These are phyloP conservation scores for Aepyceros melampus DNA, from an alignment of 2,113 vertebrate genomes.

Conservation along the genomic window DNA sequence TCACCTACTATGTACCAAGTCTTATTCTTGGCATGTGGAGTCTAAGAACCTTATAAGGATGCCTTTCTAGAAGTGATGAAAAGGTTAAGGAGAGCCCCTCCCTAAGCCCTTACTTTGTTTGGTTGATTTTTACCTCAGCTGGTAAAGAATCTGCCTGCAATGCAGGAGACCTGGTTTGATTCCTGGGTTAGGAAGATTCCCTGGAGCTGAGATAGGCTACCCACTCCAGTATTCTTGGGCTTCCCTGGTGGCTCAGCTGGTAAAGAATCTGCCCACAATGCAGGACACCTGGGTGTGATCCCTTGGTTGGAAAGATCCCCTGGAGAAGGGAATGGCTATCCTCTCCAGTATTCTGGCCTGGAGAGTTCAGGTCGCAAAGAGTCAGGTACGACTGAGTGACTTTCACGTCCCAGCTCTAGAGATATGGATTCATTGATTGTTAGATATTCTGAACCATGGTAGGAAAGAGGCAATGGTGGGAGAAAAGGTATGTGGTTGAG, in stretches of 20 bases:
- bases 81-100: neutral
- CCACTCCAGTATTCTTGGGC: neutral
- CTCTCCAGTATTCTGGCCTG: neutral
- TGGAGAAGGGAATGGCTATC: neutral
- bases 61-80: neutral
- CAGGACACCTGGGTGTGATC: neutral
- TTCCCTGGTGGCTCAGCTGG: neutral
- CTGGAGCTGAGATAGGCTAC: neutral
- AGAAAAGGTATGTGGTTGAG: neutral
- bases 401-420: neutral
- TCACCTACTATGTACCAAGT: neutral
- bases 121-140: neutral
- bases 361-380: neutral
- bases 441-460: neutral
- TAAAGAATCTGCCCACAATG: neutral
- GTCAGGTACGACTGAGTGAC: neutral
- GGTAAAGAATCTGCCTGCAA: neutral
- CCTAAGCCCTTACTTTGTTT: neutral
- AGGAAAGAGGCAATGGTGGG: neutral
- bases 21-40: neutral
- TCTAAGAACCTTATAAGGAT: neutral
- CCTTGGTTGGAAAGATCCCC: neutral
- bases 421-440: neutral
- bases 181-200: neutral
- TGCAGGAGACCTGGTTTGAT: neutral